These are phyloP conservation scores for Anastrepha ludens DNA, from an alignment of 1,140 invertebrate genomes.

Conservation along the genomic window DNA sequence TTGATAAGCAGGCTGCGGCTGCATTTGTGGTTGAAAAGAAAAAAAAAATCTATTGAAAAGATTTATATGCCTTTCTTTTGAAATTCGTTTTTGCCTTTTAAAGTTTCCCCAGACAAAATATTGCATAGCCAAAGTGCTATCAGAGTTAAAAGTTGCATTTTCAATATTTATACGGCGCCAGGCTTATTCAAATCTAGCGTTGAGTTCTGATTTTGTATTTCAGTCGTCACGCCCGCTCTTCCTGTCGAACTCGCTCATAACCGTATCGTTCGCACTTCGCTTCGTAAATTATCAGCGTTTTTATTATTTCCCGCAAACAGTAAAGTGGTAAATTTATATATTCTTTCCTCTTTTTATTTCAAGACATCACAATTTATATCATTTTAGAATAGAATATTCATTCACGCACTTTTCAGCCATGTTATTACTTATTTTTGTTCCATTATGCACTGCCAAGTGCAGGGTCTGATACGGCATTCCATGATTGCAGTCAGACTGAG, in stretches of 20 bases:
- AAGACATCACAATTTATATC: background rate
- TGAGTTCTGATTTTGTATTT: background rate
- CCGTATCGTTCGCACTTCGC: slow-evolving; percentile 11
- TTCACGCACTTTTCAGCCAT: background rate
- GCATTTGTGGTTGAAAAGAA: too few species aligned
- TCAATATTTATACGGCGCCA: background rate
- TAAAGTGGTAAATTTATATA: slow-evolving; percentile 14
- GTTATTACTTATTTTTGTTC: background rate
- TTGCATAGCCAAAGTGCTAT: background rate
- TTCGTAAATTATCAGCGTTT: slow-evolving; percentile 2
- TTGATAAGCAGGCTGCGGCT: too few species aligned
- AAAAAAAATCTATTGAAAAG: too few species aligned
- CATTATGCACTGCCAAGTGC: slow-evolving; percentile 20
- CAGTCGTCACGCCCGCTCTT: slow-evolving; percentile 1
- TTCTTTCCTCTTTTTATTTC: background rate
- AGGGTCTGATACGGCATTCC: slow-evolving; percentile 50
- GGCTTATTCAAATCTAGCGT: background rate
- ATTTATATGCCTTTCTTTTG: too few species aligned
- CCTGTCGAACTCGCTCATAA: background rate
- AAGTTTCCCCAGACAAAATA: background rate
- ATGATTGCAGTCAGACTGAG: background rate
- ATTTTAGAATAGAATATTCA: background rate
- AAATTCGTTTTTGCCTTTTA: too few species aligned
- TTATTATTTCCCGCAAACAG: slow-evolving; percentile 1
- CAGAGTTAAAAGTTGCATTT: background rate